Evolutionary conservation across 2,113 vertebrate genomes (phyloP).

Genomic region (Passer domesticus): DNA sequence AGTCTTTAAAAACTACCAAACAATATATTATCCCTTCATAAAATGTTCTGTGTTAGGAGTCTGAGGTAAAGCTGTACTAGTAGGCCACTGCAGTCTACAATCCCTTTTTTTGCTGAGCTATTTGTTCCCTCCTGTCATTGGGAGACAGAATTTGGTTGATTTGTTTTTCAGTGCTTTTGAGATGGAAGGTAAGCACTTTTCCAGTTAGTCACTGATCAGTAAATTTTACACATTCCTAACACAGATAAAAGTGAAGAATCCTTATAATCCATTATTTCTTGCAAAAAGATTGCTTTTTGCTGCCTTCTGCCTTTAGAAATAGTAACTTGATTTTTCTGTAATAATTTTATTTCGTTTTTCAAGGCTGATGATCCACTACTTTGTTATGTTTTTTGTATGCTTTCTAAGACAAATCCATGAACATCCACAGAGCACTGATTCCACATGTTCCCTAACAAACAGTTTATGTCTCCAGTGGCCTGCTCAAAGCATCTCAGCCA

Average conservation of each 20-base stretch:
- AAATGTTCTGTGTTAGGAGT: not conserved
- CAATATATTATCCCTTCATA: not conserved
- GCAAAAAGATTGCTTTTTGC: not conserved
- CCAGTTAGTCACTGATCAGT: not conserved
- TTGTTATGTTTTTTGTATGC: not conserved
- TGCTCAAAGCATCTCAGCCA: not conserved
- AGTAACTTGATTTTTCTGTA: not conserved
- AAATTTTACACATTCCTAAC: not conserved
- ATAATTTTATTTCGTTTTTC: not conserved
- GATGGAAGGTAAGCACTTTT: not conserved
- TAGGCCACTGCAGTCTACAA: not conserved
- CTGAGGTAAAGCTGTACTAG: not conserved
- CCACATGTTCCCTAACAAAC: not conserved
- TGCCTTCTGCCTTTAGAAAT: not conserved
- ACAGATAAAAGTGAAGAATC: not conserved
- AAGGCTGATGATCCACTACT: not conserved
- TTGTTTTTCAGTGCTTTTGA: not conserved
- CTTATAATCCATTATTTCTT: not conserved
- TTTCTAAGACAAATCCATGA: not conserved
- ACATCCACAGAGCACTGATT: accelerated
- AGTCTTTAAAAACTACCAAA: not conserved
- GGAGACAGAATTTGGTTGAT: not conserved
- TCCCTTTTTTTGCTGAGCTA: not conserved
- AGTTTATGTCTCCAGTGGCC: not conserved
- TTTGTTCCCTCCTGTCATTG: not conserved